Evolutionary conservation across 2,888 invertebrate genomes (phyloP).

Genomic region (Adelognathus sp.): DNA sequence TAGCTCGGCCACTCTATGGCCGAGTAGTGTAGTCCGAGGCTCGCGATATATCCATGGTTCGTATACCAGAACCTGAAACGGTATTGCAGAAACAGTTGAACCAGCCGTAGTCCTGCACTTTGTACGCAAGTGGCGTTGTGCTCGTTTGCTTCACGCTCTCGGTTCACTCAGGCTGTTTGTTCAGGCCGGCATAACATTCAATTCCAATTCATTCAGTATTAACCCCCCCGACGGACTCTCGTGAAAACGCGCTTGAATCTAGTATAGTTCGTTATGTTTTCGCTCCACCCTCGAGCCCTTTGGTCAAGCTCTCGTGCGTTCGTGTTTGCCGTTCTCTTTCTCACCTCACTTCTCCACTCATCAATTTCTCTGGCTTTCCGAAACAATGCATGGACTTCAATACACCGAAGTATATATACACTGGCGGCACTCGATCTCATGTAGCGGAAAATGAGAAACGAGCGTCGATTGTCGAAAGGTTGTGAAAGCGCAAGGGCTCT

Average conservation of each 20-base stretch:
- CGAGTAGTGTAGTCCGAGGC: slow-evolving; percentile 47
- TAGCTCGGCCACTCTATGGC: slow-evolving; percentile 32
- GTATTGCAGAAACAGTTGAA: slow-evolving; percentile 29
- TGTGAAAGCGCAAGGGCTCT: slow-evolving; percentile 47
- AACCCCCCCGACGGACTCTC: slow-evolving; percentile 68
- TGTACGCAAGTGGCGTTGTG: slow-evolving; percentile 51
- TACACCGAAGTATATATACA: slow-evolving; percentile 47
- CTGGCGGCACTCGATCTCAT: neutral
- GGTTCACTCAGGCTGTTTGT: slow-evolving; percentile 72
- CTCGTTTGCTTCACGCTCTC: slow-evolving; percentile 58
- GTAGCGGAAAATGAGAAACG: slow-evolving; percentile 1
- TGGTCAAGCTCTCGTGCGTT: slow-evolving; percentile 44
- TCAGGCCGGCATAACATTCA: slow-evolving; percentile 80
- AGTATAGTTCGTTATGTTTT: slow-evolving; percentile 32
- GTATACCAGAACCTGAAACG: slow-evolving; percentile 43
- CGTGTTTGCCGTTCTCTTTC: slow-evolving; percentile 36
- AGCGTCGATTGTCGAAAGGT: slow-evolving; percentile 49
- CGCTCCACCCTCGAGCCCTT: slow-evolving; percentile 39
- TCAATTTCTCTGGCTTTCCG: slow-evolving; percentile 38
- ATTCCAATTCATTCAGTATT: slow-evolving; percentile 79
- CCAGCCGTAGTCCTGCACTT: slow-evolving; percentile 26
- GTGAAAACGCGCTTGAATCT: slow-evolving; percentile 52
- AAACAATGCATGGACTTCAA: slow-evolving; percentile 54
- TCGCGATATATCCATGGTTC: slow-evolving; percentile 25
- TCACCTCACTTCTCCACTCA: slow-evolving; percentile 31